Conservation (phyloP, 2,797 vertebrate genomes). For the Emydoidea blandingii region DNA sequence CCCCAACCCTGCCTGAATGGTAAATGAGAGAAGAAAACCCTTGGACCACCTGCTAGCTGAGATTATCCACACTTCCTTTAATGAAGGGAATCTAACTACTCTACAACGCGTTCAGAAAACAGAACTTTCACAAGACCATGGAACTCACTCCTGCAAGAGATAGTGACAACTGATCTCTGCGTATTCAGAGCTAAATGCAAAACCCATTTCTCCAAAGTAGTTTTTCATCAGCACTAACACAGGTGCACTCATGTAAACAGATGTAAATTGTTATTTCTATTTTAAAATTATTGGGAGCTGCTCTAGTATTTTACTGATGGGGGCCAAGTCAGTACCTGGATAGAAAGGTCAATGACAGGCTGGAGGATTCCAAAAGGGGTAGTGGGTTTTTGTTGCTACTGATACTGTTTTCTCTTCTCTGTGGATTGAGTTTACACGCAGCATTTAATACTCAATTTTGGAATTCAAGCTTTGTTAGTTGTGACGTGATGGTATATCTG, state of each 20-base stretch:
- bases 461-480: not conserved
- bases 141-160: not conserved
- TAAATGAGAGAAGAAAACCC: not conserved
- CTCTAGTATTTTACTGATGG: not conserved
- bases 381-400: rapidly evolving
- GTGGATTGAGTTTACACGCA: too few species aligned
- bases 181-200: not conserved
- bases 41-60: not conserved
- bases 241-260: not conserved
- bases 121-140: too few species aligned
- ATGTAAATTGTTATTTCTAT: not conserved
- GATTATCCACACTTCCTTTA: not conserved
- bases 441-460: rapidly evolving
- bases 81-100: not conserved
- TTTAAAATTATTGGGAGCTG: rapidly evolving
- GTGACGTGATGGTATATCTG: rapidly evolving
- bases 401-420: not conserved
- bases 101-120: too few species aligned
- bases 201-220: not conserved
- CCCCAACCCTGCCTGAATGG: not conserved
- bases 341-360: not conserved
- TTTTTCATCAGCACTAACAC: not conserved
- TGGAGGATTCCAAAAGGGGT: not conserved
- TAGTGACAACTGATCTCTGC: not conserved
- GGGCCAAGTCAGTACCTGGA: rapidly evolving